Percentiles rank a stretch among this genome's conserved stretches.
Evolutionary conservation across 2,888 invertebrate species (phyloP).

Genomic region (Mythimna pallens): DNA sequence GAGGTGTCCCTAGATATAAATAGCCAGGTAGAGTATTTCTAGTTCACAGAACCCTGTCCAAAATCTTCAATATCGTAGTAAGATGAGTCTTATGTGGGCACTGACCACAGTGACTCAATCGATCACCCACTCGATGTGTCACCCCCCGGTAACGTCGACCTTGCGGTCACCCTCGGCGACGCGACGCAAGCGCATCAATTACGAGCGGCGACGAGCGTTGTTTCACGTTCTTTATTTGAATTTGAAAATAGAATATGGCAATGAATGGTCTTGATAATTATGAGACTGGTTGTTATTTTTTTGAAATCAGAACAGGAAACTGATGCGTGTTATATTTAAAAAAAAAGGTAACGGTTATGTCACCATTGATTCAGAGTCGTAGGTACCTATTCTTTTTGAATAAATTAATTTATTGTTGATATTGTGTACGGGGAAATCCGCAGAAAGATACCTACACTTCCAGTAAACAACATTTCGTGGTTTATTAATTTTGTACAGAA

Average conservation of each 20-base stretch:
- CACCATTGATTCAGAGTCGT: background rate
- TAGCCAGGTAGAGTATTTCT: background rate
- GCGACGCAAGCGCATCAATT: conserved; percentile 66
- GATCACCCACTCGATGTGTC: conserved; percentile 65
- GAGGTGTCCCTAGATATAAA: background rate
- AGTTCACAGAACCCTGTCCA: background rate
- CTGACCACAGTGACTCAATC: conserved; percentile 68
- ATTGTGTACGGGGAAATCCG: background rate
- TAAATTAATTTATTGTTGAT: background rate
- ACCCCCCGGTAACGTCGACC: conserved; percentile 69
- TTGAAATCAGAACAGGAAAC: background rate
- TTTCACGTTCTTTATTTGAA: conserved; percentile 28
- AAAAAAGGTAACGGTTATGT: too few species aligned
- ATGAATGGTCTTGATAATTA: background rate
- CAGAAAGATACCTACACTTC: background rate
- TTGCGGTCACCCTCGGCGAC: conserved; percentile 71
- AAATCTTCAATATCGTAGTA: conserved; percentile 45
- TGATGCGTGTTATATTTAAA: background rate
- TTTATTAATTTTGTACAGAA: background rate
- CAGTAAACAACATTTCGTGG: background rate
- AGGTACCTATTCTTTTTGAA: background rate
- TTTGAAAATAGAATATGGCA: background rate
- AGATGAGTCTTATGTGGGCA: conserved; percentile 49
- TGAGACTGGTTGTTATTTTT: too few species aligned
- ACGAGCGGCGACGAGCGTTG: conserved; percentile 31